Evolutionary conservation across 2,113 vertebrate genomes (phyloP).

Genomic region (Podarcis cretensis): DNA sequence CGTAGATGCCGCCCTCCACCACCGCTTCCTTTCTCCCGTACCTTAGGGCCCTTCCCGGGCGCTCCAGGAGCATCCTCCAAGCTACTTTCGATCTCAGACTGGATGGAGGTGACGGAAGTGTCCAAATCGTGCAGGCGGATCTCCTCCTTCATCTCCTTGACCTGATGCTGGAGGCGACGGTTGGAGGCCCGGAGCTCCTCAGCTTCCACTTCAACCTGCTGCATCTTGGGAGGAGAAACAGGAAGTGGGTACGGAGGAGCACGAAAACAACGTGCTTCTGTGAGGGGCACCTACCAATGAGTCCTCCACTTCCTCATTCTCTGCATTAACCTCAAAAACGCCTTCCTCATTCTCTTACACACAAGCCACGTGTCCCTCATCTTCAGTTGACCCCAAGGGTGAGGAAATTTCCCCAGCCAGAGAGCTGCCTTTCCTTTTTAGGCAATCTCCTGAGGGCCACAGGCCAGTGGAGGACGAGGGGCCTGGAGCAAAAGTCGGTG

Average conservation of each 20-base stretch:
- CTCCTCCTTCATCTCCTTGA: conserved; percentile 69
- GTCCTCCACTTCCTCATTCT: too few relatives aligned
- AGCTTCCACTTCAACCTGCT: conserved; percentile 48
- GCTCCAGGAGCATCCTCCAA: conserved; percentile 13
- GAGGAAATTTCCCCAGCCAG: too few relatives aligned
- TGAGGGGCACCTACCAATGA: neutral
- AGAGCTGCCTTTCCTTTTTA: too few relatives aligned
- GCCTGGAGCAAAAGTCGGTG: too few relatives aligned
- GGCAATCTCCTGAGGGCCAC: too few relatives aligned
- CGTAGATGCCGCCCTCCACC: neutral
- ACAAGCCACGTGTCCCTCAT: neutral
- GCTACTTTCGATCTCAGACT: conserved; percentile 61
- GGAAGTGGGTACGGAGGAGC: neutral
- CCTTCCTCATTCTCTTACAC: accelerated
- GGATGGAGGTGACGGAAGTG: conserved; percentile 48
- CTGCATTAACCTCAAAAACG: neutral
- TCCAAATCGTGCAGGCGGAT: conserved; percentile 58
- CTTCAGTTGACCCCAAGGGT: neutral
- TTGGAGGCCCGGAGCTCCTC: conserved; percentile 48
- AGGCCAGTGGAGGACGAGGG: too few relatives aligned
- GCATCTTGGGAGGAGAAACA: conserved; percentile 41
- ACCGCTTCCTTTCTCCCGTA: neutral
- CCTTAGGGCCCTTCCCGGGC: neutral
- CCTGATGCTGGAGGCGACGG: conserved; percentile 53
- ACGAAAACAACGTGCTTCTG: neutral